Evolutionary conservation across 2,797 vertebrate genomes (phyloP).

Genomic region (Ceyx erithaca): DNA sequence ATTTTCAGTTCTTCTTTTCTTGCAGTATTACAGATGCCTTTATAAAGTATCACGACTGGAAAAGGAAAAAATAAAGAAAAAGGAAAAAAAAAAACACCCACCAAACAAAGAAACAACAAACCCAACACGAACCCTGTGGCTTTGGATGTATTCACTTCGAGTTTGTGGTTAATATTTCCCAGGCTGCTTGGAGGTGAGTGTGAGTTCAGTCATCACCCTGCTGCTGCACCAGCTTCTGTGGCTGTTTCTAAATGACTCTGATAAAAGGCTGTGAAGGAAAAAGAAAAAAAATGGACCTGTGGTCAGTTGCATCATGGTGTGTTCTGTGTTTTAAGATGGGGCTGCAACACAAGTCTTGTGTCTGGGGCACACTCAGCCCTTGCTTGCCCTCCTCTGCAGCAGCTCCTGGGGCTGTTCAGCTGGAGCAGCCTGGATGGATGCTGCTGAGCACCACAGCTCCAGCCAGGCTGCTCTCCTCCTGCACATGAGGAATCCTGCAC

Average conservation of each 20-base stretch:
- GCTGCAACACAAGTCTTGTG: fast-evolving
- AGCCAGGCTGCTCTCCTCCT: fast-evolving
- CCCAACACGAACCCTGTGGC: neutral
- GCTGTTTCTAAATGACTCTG: constrained; percentile 25
- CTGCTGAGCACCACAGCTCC: neutral
- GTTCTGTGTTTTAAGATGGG: neutral
- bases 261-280: neutral
- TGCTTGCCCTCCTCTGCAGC: neutral
- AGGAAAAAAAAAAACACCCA: too few relatives aligned
- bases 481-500: neutral
- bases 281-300: neutral
- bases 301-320: neutral
- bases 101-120: too few relatives aligned
- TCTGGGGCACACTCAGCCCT: fast-evolving
- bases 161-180: constrained; percentile 49
- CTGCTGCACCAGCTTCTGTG: neutral
- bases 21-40: neutral
- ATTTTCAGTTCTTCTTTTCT: constrained; percentile 22
- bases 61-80: too few relatives aligned
- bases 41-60: neutral
- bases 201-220: neutral
- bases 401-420: neutral
- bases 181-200: constrained; percentile 2
- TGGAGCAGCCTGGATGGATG: neutral
- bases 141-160: neutral